Evolutionary conservation across 2,888 invertebrate species (phyloP).

Genomic region (Alloscopus bannaensis): DNA sequence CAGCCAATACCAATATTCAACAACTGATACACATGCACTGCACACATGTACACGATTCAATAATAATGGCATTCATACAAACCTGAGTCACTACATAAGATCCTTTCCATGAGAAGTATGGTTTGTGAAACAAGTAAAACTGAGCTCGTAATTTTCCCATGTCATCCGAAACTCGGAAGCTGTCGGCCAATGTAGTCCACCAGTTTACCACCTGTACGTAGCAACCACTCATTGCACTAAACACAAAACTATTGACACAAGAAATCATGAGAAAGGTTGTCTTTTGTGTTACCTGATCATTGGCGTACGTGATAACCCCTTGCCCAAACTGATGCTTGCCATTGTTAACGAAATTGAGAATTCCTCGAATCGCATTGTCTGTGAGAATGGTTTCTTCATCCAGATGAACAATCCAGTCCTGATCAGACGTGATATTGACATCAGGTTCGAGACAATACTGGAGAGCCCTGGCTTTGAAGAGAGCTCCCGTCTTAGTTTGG

Average conservation of each 20-base stretch:
- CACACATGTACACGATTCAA: too few species aligned
- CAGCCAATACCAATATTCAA: too few species aligned
- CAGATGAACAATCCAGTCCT: slow-evolving; percentile 97
- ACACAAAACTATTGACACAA: slow-evolving; percentile 3
- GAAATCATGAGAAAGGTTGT: background rate
- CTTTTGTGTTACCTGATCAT: slow-evolving; percentile 81
- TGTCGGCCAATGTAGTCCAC: slow-evolving; percentile 96
- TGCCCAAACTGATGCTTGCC: slow-evolving; percentile 97
- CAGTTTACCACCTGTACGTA: slow-evolving; percentile 87
- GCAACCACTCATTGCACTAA: background rate
- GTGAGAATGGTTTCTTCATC: slow-evolving; percentile 97
- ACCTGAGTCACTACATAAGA: slow-evolving; percentile 98
- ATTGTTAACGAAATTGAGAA: slow-evolving; percentile 95
- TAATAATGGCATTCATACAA: slow-evolving; percentile 73
- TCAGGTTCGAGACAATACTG: slow-evolving; percentile 96
- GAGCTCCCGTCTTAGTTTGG: slow-evolving; percentile 91
- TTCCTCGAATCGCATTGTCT: slow-evolving; percentile 91
- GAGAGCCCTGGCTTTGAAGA: slow-evolving; percentile 95
- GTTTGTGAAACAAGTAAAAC: slow-evolving; percentile 94
- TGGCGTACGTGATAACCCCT: slow-evolving; percentile 96
- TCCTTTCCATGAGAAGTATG: slow-evolving; percentile 98
- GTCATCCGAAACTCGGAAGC: slow-evolving; percentile 96
- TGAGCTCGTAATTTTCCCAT: slow-evolving; percentile 97
- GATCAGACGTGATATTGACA: slow-evolving; percentile 88
- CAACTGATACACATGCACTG: too few species aligned